Conservation (phyloP, 2,797 vertebrate species). For the Buceros bicornis region DNA sequence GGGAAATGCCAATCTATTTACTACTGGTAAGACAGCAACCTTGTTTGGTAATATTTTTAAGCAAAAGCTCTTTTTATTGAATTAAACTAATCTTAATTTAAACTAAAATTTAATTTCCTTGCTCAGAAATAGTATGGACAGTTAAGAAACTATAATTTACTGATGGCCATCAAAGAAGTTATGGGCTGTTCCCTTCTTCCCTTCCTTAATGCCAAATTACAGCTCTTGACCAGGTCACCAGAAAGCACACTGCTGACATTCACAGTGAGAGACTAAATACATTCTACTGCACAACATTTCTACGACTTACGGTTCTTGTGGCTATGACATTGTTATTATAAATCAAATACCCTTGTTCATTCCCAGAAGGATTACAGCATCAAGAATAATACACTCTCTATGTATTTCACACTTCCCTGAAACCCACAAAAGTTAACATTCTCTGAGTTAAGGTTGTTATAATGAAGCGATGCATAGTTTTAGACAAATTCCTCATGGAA, state of each 20-base stretch:
- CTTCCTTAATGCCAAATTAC: neutral
- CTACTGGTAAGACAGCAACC: neutral
- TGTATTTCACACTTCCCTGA: neutral
- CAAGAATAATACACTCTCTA: neutral
- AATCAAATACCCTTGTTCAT: neutral
- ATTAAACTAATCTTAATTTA: neutral
- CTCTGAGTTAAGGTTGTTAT: neutral
- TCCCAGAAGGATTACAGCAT: neutral
- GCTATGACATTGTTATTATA: neutral
- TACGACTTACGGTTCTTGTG: neutral
- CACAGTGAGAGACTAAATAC: neutral
- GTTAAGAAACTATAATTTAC: neutral
- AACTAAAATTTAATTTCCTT: neutral
- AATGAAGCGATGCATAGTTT: neutral
- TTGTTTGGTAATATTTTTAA: neutral
- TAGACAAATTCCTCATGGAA: neutral
- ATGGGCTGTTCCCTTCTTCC: neutral
- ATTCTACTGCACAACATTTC: neutral
- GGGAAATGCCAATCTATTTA: neutral
- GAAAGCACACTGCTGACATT: neutral
- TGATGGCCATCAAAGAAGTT: neutral
- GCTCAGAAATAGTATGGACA: neutral
- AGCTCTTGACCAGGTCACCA: neutral
- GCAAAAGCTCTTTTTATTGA: neutral
- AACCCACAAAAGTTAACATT: neutral